Evolutionary conservation across 1,140 invertebrate species (phyloP).

Genomic region (Eueides isabella): DNA sequence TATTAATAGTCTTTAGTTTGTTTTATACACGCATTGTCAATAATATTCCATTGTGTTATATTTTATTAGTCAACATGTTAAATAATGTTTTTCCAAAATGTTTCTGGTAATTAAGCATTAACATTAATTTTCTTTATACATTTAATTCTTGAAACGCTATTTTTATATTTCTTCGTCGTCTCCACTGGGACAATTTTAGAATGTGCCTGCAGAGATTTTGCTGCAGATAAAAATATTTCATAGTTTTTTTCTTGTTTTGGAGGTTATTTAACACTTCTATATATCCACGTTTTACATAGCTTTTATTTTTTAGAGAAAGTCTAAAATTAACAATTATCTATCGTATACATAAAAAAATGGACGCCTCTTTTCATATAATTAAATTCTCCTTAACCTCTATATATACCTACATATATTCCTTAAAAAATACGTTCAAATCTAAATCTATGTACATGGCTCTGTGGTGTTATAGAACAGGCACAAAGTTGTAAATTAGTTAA

Average conservation of each 20-base stretch:
- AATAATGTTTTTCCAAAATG: not conserved
- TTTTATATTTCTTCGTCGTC: not conserved
- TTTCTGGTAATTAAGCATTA: no score
- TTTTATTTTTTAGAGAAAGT: no score
- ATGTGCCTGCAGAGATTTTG: not conserved
- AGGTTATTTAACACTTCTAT: no score
- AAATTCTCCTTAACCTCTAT: no score
- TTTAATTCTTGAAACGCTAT: not conserved
- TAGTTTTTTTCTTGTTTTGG: no score
- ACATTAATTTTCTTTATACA: no score
- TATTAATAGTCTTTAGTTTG: not conserved
- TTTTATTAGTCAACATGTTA: not conserved
- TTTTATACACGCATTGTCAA: not conserved
- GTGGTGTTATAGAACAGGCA: not conserved
- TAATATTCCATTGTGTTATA: not conserved
- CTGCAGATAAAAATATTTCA: slow-evolving; percentile 13
- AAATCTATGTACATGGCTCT: not conserved
- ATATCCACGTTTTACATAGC: no score
- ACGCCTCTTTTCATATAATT: no score
- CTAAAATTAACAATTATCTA: no score
- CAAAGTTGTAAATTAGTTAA: slow-evolving; percentile 12
- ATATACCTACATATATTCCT: not conserved
- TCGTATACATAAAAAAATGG: no score
- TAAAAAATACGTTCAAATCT: not conserved
- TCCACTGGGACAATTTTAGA: not conserved